These are phyloP conservation scores for Eufriesea mexicana DNA, from an alignment of 1,140 invertebrate species.

Conservation along the genomic window DNA sequence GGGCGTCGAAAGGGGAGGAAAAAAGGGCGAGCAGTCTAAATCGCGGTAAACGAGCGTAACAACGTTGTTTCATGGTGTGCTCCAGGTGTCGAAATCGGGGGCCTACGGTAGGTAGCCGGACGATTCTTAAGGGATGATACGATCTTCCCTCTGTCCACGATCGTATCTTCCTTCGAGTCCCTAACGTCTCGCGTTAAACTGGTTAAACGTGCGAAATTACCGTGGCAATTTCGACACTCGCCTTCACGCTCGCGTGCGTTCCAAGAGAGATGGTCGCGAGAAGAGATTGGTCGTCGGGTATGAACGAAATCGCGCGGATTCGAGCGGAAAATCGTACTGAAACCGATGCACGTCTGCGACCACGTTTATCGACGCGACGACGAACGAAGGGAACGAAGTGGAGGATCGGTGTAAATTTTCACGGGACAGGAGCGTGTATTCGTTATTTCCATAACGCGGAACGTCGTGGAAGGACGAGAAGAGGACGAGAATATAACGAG, in stretches of 20 bases:
- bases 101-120: background rate
- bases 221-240: too few species aligned
- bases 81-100: conserved; percentile 43
- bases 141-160: conserved; percentile 37
- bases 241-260: too few species aligned
- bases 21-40: background rate
- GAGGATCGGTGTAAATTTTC: background rate
- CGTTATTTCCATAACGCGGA: conserved; percentile 4
- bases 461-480: background rate
- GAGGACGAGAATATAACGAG: too few species aligned
- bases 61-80: conserved; percentile 54
- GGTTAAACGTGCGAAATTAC: conserved; percentile 6
- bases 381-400: background rate
- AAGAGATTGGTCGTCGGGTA: too few species aligned
- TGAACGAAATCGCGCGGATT: background rate
- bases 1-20: too few species aligned
- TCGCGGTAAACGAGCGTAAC: conserved; percentile 56
- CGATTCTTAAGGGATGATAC: conserved; percentile 42
- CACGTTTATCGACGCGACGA: conserved; percentile 7
- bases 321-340: background rate
- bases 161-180: conserved; percentile 15
- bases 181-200: too few species aligned
- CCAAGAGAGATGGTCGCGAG: too few species aligned
- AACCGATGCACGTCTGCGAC: background rate
- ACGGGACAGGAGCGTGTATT: too few species aligned